Percentiles rank a stretch among this genome's conserved stretches.
These are phyloP conservation scores for Tetragonula clypearis DNA, from an alignment of 1,140 invertebrate species.

Conservation along the genomic window DNA sequence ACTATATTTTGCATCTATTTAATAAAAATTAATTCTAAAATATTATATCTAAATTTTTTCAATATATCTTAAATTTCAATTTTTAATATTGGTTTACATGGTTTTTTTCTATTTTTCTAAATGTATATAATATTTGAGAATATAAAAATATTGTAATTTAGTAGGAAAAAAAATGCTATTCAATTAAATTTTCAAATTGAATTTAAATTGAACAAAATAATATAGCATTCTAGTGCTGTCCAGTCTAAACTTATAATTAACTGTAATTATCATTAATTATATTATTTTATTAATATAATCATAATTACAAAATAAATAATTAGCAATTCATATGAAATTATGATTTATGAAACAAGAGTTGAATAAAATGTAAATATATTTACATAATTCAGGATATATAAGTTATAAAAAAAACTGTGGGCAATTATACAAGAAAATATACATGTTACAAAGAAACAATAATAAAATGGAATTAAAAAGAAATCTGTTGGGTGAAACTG, in stretches of 20 bases:
- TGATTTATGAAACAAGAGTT: constrained; percentile 18
- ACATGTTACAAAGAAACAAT: constrained; percentile 18
- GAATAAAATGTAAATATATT: constrained; percentile 45
- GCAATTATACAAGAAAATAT: constrained; percentile 55
- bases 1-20: constrained; percentile 2
- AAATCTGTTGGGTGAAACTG: constrained; percentile 34
- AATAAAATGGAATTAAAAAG: constrained; percentile 30
- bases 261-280: constrained; percentile 13
- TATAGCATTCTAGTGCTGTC: not conserved
- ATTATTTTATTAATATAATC: constrained; percentile 24
- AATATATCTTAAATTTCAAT: not conserved
- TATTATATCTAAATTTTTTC: constrained; percentile 26
- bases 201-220: constrained; percentile 1
- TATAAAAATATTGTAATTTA: not conserved
- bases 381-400: constrained; percentile 49
- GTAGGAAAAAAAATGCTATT: constrained; percentile 5
- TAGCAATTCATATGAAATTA: constrained; percentile 17
- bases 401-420: constrained; percentile 46
- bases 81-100: not conserved
- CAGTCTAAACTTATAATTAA: constrained; percentile 5
- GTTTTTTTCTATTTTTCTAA: not conserved
- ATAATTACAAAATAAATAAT: constrained; percentile 44
- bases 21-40: constrained; percentile 39
- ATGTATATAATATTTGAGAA: not conserved
- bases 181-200: not conserved